Evolutionary conservation across 2,113 vertebrate species (phyloP).

Genomic region (Chionis minor): DNA sequence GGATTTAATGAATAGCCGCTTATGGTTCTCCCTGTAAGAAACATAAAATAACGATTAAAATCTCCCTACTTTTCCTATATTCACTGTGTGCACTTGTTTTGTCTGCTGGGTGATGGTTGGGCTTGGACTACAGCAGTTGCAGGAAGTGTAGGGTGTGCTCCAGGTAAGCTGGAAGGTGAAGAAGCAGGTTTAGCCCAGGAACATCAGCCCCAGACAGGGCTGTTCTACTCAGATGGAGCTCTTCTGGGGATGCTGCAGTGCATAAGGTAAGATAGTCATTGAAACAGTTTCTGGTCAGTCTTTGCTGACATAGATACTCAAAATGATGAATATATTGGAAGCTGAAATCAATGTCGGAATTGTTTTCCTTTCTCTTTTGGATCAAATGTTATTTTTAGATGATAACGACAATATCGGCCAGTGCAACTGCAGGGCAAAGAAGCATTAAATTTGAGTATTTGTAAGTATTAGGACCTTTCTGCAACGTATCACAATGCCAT

Average conservation of each 20-base stretch:
- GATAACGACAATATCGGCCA: not conserved
- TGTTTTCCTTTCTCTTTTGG: not conserved
- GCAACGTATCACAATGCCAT: not conserved
- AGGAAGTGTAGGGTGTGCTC: not conserved
- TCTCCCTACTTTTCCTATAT: not conserved
- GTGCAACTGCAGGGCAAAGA: slow-evolving; percentile 24
- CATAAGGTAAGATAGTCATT: not conserved
- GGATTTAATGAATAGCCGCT: not conserved
- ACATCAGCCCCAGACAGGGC: rapidly evolving
- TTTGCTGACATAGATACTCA: not conserved
- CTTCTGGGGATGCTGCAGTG: not conserved
- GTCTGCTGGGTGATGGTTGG: not conserved
- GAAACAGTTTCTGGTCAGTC: not conserved
- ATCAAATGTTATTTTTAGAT: not conserved
- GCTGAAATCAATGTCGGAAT: slow-evolving; percentile 3
- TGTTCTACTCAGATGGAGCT: not conserved
- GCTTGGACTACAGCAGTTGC: not conserved
- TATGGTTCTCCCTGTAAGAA: not conserved
- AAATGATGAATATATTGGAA: slow-evolving; percentile 35
- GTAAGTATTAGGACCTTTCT: slow-evolving; percentile 21
- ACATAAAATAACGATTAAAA: not conserved
- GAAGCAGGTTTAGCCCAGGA: not conserved
- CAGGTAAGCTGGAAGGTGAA: not conserved
- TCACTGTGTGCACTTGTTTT: not conserved
- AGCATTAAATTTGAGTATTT: not conserved